A percentile compares a stretch with the other conserved stretches of the same genome.
Evolutionary conservation across 2,888 invertebrate genomes (phyloP).

Genomic region (Schizaphis graminum): DNA sequence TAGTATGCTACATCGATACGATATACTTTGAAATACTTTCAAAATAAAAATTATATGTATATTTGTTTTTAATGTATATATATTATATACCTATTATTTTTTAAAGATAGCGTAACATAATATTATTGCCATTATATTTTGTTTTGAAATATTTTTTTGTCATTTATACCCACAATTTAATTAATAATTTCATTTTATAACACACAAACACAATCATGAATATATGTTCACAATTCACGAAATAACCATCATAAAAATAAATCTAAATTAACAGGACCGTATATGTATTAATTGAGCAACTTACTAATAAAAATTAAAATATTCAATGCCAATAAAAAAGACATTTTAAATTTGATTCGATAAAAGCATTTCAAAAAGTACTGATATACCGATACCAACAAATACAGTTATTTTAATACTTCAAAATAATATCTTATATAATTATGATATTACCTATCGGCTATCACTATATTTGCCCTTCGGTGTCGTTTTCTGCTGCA

Average conservation of each 20-base stretch:
- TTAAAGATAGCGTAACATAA: not conserved
- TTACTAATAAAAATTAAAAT: not conserved
- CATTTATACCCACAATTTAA: not conserved
- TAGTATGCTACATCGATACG: not conserved
- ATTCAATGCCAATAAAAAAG: not conserved
- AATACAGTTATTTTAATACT: not conserved
- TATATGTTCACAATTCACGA: not conserved
- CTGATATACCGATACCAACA: not conserved
- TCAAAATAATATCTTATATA: not conserved
- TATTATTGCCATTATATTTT: not conserved
- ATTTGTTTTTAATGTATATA: too few species aligned
- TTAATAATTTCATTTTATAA: not conserved
- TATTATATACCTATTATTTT: not conserved
- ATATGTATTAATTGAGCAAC: not conserved
- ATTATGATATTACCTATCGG: not conserved
- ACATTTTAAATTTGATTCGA: not conserved
- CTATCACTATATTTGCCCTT: not conserved
- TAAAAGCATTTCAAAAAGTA: not conserved
- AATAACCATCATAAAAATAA: not conserved
- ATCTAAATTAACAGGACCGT: not conserved
- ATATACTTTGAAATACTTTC: not conserved
- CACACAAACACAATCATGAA: not conserved
- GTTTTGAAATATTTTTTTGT: not conserved
- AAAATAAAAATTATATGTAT: not conserved
- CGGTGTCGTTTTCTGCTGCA: constrained; percentile 67